These are phyloP conservation scores for Trachurus trachurus DNA, from an alignment of 2,797 vertebrate species.

Conservation along the genomic window DNA sequence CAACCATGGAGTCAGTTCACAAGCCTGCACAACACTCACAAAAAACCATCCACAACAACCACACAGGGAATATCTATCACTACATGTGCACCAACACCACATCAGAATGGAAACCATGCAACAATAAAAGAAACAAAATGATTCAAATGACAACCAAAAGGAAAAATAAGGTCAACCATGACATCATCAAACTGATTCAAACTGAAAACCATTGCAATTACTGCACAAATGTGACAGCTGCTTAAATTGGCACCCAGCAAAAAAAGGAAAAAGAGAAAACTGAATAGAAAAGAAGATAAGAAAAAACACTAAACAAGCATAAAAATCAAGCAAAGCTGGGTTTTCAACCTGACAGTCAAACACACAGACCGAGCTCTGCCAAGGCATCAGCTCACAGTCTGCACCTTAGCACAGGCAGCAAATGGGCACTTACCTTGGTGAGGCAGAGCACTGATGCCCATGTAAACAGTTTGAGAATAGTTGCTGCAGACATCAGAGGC, in stretches of 20 bases:
- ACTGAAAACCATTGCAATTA: background rate
- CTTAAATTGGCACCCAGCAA: background rate
- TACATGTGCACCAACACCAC: background rate
- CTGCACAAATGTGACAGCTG: background rate
- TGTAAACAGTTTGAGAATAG: background rate
- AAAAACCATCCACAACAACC: background rate
- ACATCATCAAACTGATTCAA: background rate
- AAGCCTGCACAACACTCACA: background rate
- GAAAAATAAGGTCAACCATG: background rate
- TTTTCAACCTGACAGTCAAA: background rate
- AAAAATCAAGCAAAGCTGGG: background rate
- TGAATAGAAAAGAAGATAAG: too few relatives aligned
- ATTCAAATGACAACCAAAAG: background rate
- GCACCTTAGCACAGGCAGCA: background rate
- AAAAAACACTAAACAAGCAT: background rate
- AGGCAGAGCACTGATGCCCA: background rate
- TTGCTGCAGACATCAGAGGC: slow-evolving; percentile 2
- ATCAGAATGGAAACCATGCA: background rate
- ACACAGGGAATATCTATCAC: background rate
- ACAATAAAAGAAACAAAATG: background rate
- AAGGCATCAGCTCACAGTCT: background rate
- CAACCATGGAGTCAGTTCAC: background rate
- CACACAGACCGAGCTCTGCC: background rate
- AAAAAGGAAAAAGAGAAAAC: background rate
- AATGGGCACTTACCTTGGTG: background rate